Conservation (phyloP, 2,797 vertebrate genomes). For the Crocodylus rhombifer region DNA sequence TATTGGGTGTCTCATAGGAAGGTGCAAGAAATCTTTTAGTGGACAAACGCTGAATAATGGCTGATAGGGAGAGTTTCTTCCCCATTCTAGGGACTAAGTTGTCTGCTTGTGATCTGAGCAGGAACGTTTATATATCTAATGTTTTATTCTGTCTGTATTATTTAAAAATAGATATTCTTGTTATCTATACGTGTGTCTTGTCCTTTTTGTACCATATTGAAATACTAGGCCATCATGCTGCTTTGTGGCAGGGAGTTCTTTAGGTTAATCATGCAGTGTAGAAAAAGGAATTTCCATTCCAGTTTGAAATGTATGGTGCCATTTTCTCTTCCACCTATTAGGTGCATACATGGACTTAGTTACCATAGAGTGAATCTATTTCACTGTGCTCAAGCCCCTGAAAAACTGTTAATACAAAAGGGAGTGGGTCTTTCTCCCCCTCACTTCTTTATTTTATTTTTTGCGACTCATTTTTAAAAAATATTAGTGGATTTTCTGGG, state of each 20-base stretch:
- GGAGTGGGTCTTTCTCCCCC: too few species aligned
- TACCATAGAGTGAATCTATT: too few species aligned
- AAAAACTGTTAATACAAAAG: too few species aligned
- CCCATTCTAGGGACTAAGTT: background rate
- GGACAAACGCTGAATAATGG: conserved; percentile 46
- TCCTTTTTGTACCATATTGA: fast-evolving
- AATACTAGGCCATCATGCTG: background rate
- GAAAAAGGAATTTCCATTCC: background rate
- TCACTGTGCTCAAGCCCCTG: too few species aligned
- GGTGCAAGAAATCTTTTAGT: conserved; percentile 29
- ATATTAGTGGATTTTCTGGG: too few species aligned
- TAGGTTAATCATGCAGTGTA: fast-evolving
- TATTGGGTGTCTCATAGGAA: conserved; percentile 33
- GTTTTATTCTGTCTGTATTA: background rate
- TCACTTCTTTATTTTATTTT: too few species aligned
- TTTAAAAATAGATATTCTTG: background rate
- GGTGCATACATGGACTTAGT: too few species aligned
- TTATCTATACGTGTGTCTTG: background rate
- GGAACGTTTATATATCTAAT: background rate
- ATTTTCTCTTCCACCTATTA: too few species aligned
- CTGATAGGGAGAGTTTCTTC: conserved; percentile 11
- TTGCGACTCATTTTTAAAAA: too few species aligned
- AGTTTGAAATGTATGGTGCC: background rate
- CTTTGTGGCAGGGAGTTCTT: background rate
- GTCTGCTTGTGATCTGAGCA: background rate